These are phyloP conservation scores for Phallusia fumigata DNA, from an alignment of 23 tunicate genomes.

Conservation along the genomic window DNA sequence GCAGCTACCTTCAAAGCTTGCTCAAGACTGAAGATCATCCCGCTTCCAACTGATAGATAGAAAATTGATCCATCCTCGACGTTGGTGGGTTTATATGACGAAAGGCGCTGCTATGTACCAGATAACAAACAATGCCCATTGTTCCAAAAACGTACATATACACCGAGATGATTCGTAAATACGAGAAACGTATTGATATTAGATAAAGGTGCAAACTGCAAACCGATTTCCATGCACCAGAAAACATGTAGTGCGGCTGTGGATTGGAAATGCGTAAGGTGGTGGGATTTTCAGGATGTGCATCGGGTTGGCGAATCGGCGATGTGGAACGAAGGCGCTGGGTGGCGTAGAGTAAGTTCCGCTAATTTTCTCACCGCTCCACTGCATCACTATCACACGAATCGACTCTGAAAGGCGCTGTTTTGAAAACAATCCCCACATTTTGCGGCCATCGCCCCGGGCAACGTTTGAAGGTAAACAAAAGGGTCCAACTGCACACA, in stretches of 20 bases:
- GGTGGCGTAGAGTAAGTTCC: conserved; percentile 8
- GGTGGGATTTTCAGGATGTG: neutral
- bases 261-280: neutral
- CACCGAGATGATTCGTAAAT: too few relatives aligned
- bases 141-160: too few relatives aligned
- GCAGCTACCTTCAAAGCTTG: too few relatives aligned
- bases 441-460: conserved; percentile 17
- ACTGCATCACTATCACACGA: neutral
- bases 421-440: conserved; percentile 1
- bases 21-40: too few relatives aligned
- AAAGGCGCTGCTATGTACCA: too few relatives aligned
- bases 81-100: too few relatives aligned
- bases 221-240: too few relatives aligned
- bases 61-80: too few relatives aligned
- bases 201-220: too few relatives aligned
- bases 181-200: too few relatives aligned
- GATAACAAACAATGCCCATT: too few relatives aligned
- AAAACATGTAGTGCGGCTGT: neutral
- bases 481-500: neutral
- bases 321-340: neutral
- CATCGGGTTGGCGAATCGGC: neutral
- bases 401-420: neutral
- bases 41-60: too few relatives aligned
- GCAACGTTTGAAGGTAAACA: conserved; percentile 31
- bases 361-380: conserved; percentile 2